These are phyloP conservation scores for Acropternis orthonyx DNA, from an alignment of 2,797 vertebrate species.

Conservation along the genomic window DNA sequence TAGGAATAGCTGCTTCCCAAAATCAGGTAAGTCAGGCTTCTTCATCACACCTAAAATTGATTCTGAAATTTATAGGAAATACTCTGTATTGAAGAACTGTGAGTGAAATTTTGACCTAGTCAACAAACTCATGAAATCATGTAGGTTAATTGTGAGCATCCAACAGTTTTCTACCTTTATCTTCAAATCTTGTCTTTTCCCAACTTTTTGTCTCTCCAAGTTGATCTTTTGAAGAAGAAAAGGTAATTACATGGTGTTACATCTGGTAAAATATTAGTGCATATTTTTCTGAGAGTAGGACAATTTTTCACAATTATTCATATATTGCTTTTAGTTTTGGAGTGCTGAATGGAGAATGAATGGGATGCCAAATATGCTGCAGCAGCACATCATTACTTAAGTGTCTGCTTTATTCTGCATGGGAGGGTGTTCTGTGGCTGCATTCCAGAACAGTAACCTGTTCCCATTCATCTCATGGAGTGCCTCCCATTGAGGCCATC, in stretches of 20 bases:
- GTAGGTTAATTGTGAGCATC: not conserved
- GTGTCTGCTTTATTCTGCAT: not conserved
- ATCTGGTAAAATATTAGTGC: not conserved
- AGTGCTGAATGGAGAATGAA: not conserved
- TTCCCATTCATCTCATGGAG: not conserved
- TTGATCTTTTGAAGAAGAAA: not conserved
- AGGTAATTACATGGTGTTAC: not conserved
- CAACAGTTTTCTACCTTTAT: not conserved
- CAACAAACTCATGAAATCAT: not conserved
- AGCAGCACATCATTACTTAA: not conserved
- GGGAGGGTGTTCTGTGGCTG: slow-evolving; percentile 23
- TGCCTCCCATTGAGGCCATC: not conserved
- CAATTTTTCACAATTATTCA: not conserved
- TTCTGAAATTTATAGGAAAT: not conserved
- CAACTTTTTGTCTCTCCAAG: not conserved
- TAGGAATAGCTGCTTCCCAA: not conserved
- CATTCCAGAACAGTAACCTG: not conserved
- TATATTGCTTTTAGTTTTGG: not conserved
- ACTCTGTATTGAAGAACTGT: not conserved
- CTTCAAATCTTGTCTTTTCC: not conserved
- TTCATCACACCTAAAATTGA: not conserved
- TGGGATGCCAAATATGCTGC: not conserved
- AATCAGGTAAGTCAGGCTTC: not conserved
- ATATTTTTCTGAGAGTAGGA: not conserved
- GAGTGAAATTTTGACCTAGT: not conserved